Evolutionary conservation across 2,797 vertebrate species (phyloP).

Genomic region (Podarcis siculus): DNA sequence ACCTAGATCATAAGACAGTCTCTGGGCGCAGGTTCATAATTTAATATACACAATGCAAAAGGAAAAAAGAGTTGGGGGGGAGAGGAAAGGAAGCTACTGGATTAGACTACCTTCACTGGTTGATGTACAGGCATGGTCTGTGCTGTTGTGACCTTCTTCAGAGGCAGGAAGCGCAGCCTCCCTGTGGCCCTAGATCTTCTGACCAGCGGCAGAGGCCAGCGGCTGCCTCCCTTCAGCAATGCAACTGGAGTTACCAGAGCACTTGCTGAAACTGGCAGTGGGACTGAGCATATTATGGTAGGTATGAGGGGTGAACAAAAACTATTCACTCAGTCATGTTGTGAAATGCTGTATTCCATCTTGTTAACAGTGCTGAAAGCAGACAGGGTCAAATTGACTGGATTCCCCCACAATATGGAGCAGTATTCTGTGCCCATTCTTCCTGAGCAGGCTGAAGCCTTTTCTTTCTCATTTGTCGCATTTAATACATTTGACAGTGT

Average conservation of each 20-base stretch:
- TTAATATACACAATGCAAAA: too few species aligned
- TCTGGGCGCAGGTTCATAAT: too few species aligned
- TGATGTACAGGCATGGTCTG: too few species aligned
- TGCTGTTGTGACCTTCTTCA: too few species aligned
- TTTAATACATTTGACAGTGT: slow-evolving; percentile 13
- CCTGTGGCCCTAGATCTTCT: too few species aligned
- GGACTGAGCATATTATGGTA: background rate
- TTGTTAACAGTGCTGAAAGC: background rate
- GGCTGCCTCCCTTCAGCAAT: background rate
- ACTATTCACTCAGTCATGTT: background rate
- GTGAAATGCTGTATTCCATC: background rate
- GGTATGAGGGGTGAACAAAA: background rate
- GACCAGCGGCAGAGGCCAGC: too few species aligned
- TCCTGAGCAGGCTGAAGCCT: background rate
- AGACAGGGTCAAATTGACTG: background rate
- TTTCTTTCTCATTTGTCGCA: background rate
- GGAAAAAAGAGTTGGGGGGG: too few species aligned
- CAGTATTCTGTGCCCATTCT: background rate
- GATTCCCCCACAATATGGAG: background rate
- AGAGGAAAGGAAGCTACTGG: too few species aligned
- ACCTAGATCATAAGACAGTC: too few species aligned
- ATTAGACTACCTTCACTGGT: too few species aligned
- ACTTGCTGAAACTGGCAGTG: background rate
- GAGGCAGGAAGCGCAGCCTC: too few species aligned
- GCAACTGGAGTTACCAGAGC: background rate